Conservation (phyloP, 92 coral and sea anemone species). For the Porites divaricata region DNA sequence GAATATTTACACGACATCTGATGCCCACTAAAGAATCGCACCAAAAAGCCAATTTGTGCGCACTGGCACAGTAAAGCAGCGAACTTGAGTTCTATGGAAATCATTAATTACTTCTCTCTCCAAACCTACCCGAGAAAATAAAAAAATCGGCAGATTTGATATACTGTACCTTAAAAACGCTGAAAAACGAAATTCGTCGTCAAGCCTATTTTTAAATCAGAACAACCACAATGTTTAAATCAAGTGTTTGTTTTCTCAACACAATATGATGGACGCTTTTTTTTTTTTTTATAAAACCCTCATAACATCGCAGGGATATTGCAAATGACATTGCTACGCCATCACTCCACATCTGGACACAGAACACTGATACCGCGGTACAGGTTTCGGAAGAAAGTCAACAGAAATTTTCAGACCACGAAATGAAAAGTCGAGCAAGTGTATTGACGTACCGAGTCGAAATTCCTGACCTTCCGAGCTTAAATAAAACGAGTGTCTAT, state of each 20-base stretch:
- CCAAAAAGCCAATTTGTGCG: neutral
- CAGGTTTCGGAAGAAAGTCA: neutral
- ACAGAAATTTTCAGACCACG: neutral
- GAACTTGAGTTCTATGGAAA: neutral
- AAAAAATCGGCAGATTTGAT: too few relatives aligned
- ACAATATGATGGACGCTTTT: neutral
- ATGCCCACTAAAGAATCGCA: neutral
- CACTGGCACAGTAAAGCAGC: neutral
- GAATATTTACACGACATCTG: neutral
- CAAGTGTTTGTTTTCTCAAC: conserved; percentile 20
- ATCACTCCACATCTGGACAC: neutral
- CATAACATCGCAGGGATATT: neutral
- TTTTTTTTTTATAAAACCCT: conserved; percentile 18
- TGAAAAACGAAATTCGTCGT: too few relatives aligned
- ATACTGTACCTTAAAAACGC: neutral
- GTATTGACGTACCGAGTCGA: neutral
- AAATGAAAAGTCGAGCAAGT: neutral
- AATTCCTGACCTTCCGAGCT: conserved; percentile 67
- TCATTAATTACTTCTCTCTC: too few relatives aligned
- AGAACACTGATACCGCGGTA: neutral
- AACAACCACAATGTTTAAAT: neutral
- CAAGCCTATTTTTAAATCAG: conserved; percentile 1
- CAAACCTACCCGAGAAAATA: too few relatives aligned
- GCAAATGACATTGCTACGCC: neutral
- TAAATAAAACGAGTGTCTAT: conserved; percentile 39